Conservation (phyloP, 2,797 vertebrate species). For the Chloroceryle amazona region DNA sequence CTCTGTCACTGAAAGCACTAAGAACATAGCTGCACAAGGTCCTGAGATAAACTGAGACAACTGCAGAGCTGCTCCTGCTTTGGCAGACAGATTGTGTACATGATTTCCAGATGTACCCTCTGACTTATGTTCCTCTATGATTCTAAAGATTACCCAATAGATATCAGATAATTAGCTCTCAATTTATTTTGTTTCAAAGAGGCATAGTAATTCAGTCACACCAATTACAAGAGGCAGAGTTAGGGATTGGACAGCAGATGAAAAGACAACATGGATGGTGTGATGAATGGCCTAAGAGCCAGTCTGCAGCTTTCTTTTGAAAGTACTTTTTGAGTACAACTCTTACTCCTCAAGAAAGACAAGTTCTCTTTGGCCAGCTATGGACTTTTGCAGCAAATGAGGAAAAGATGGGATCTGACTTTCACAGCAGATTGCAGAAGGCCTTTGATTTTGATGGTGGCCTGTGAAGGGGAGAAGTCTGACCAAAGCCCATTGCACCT, state of each 20-base stretch:
- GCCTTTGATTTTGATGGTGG: background rate
- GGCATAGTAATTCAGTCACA: background rate
- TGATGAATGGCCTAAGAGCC: background rate
- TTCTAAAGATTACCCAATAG: background rate
- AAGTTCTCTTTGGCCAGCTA: background rate
- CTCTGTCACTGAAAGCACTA: background rate
- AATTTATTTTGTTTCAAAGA: background rate
- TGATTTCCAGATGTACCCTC: background rate
- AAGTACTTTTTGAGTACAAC: background rate
- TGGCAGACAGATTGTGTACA: background rate
- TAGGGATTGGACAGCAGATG: background rate
- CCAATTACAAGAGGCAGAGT: background rate
- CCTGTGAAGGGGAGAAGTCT: background rate
- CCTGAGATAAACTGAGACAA: background rate
- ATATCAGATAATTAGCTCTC: background rate
- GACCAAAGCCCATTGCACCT: background rate
- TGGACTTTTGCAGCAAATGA: background rate
- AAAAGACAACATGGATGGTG: background rate
- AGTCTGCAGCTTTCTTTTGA: background rate
- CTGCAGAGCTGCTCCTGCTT: background rate
- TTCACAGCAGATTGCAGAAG: background rate
- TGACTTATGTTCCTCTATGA: background rate
- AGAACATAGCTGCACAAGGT: background rate
- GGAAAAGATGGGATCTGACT: background rate
- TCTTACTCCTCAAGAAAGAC: background rate